Base-by-base conservation (phyloP, 2,113 vertebrate species). In the Oreochromis tanganicae region DNA sequence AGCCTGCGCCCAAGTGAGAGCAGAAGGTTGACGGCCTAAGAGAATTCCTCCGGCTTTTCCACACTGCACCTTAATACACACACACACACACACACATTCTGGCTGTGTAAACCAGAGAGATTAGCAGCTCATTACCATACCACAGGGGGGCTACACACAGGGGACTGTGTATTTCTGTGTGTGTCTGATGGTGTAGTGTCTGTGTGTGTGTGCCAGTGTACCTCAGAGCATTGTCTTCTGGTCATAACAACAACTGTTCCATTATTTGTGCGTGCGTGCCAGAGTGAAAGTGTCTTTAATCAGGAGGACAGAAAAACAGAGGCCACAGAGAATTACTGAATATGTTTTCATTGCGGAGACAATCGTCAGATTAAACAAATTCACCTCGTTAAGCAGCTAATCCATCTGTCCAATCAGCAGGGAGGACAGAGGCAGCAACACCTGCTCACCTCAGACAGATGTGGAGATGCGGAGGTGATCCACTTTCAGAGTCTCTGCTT, bases 121-220 rank as follows among this genome's bases (percentile, higher is more conserved):
- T 95, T 96, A 95, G 95, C 94, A 94, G 93, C 95, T 96, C 93
- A 95, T 95, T 96, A 96, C 89, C 94, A 95, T 95, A 95, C 92
- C 94, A 92, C 94, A 90, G 86, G 90, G 92, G 93, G 94, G 93
- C 71, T 91, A 85, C 90, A 90, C 94, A 95, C 94, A 85, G 50
- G 93, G 94, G 93, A 92, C 79, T 46, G 41, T 88, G 84, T 87
- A 80, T 87, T 21, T 83, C 32, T 88, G 5, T 85, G 36, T 89
- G 46, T 87, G 13, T 85, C 79, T 90, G 61, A 85, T 56, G 43
- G 71, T 32, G 38, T 71, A 41, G 41, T 87, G 46, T 83, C 16
- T 82, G 34, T 73, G 57, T 87, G 82, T 85, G 68, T 84, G 79
- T 43, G 90, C 85, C 88, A 86, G 66, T 14, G 27, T 81, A 93